Percentiles rank a stretch among this genome's conserved stretches.
Evolutionary conservation across 2,888 invertebrate species (phyloP).

Genomic region (Oasisia sp.): DNA sequence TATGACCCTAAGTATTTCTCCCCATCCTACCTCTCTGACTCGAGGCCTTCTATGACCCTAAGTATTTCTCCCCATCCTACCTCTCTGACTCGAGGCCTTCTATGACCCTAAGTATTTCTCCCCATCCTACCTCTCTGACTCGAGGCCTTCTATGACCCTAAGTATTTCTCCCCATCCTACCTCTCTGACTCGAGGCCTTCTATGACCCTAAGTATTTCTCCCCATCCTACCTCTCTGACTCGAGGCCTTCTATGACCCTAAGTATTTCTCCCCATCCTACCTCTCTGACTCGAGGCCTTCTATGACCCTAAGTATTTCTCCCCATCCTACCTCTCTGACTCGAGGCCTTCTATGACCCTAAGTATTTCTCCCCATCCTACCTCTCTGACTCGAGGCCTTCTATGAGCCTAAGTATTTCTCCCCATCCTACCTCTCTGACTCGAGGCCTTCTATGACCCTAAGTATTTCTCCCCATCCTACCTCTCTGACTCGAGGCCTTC

Average conservation of each 20-base stretch:
- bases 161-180: too few species aligned
- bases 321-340: slow-evolving; percentile 19
- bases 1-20: slow-evolving; percentile 51
- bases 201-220: slow-evolving; percentile 51
- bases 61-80: slow-evolving; percentile 46
- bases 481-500: slow-evolving; percentile 35
- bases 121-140: slow-evolving; percentile 19
- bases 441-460: slow-evolving; percentile 42
- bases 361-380: slow-evolving; percentile 46
- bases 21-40: slow-evolving; percentile 19
- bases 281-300: slow-evolving; percentile 35
- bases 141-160: slow-evolving; percentile 36
- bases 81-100: slow-evolving; percentile 35
- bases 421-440: slow-evolving; percentile 40
- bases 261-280: slow-evolving; percentile 46
- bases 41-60: slow-evolving; percentile 41
- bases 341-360: slow-evolving; percentile 41
- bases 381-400: too few species aligned
- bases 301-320: slow-evolving; percentile 23
- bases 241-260: slow-evolving; percentile 41
- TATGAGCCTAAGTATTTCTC: too few species aligned
- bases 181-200: slow-evolving; percentile 35
- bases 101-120: slow-evolving; percentile 51
- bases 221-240: slow-evolving; percentile 19
- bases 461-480: slow-evolving; percentile 46